Evolutionary conservation across 2,888 invertebrate species (phyloP).

Genomic region (Leptopilina syphax): DNA sequence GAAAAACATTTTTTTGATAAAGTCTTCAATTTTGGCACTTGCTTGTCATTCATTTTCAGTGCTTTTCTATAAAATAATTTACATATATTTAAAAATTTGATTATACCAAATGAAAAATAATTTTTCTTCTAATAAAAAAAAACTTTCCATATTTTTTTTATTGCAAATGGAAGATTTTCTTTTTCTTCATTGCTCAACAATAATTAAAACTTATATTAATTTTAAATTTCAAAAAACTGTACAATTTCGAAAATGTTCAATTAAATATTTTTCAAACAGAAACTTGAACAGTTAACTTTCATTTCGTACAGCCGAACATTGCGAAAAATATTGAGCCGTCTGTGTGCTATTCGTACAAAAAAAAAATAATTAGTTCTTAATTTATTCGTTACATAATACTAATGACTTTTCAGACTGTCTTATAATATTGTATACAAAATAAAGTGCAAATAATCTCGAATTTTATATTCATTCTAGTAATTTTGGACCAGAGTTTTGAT

Average conservation of each 20-base stretch:
- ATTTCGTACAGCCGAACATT: slow-evolving; percentile 30
- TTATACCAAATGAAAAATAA: not conserved
- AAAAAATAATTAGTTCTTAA: slow-evolving; percentile 4
- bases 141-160: not conserved
- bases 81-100: not conserved
- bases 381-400: slow-evolving; percentile 24
- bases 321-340: not conserved
- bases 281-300: slow-evolving; percentile 35
- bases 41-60: too few relatives aligned
- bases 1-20: not conserved
- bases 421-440: not conserved
- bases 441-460: slow-evolving; percentile 15
- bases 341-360: slow-evolving; percentile 9
- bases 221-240: not conserved
- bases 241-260: slow-evolving; percentile 1
- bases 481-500: slow-evolving; percentile 6
- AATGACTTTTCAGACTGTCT: slow-evolving; percentile 27
- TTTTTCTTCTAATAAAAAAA: slow-evolving; percentile 1
- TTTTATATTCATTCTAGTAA: not conserved
- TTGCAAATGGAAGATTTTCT: not conserved
- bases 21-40: not conserved
- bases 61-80: too few relatives aligned
- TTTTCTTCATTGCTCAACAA: not conserved
- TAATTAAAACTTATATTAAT: slow-evolving; percentile 1
- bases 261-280: slow-evolving; percentile 35